phyloP scores from a whole-genome alignment of 1,140 invertebrate species.

The Leptinotarsa defecta region DNA sequence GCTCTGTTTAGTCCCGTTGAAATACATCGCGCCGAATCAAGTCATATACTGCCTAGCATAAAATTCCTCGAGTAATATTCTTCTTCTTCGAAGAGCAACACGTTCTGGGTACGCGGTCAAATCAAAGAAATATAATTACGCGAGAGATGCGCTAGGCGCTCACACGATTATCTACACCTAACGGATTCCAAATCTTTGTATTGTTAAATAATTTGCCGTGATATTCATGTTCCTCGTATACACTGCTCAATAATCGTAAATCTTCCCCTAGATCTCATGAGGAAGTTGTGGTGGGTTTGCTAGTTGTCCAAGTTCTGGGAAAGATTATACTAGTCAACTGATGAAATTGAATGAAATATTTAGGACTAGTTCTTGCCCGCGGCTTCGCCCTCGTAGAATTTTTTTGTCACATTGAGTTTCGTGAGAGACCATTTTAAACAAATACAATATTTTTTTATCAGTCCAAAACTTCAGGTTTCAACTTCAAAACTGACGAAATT shows the following conservation, averaged over 20 bases:
- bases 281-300: not conserved
- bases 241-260: slow-evolving; percentile 26
- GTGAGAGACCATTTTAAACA: too few species aligned
- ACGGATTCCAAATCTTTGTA: slow-evolving; percentile 28
- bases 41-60: not conserved
- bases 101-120: slow-evolving; percentile 18
- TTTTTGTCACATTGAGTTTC: too few species aligned
- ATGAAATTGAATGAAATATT: too few species aligned
- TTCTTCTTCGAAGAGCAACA: not conserved
- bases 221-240: slow-evolving; percentile 25
- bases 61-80: not conserved
- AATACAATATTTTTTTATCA: too few species aligned
- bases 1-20: not conserved
- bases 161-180: slow-evolving; percentile 24
- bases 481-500: too few species aligned
- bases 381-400: too few species aligned
- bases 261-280: not conserved
- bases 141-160: slow-evolving; percentile 15
- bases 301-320: too few species aligned
- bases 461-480: too few species aligned
- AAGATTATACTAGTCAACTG: too few species aligned
- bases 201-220: slow-evolving; percentile 27
- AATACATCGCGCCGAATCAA: not conserved
- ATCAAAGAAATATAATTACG: slow-evolving; percentile 28
- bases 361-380: too few species aligned